Conservation (phyloP, 2,113 vertebrate genomes). For the Mesembrinibis cayennensis region DNA sequence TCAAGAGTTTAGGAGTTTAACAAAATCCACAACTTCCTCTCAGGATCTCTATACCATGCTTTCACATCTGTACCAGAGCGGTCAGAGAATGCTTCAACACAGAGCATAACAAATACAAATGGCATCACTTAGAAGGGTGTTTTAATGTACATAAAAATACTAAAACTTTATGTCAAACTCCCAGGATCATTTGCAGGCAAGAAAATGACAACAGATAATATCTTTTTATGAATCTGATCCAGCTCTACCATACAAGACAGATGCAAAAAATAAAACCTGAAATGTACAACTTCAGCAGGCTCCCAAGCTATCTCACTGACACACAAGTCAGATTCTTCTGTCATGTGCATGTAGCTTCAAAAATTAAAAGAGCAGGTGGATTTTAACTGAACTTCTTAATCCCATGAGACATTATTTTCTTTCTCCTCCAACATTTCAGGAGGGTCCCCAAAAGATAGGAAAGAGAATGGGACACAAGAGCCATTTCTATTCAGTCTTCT, state of each 20-base stretch:
- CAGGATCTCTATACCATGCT: background rate
- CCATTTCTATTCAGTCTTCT: constrained; percentile 1
- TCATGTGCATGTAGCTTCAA: background rate
- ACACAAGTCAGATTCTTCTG: background rate
- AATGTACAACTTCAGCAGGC: background rate
- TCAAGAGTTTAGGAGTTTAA: background rate
- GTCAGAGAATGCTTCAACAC: background rate
- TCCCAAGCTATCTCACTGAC: background rate
- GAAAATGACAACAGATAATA: background rate
- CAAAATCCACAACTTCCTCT: background rate
- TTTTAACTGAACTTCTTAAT: constrained; percentile 1
- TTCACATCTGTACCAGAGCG: background rate
- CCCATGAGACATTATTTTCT: background rate
- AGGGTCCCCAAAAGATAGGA: constrained; percentile 11
- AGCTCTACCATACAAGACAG: background rate
- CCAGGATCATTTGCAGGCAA: constrained; percentile 21
- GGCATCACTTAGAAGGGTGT: background rate
- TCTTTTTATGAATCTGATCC: background rate
- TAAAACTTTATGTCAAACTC: constrained; percentile 37
- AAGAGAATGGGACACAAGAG: constrained; percentile 50
- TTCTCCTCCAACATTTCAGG: constrained; percentile 24
- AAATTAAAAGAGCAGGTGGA: constrained; percentile 1
- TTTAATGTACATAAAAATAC: constrained; percentile 52
- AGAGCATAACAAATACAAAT: constrained; percentile 31
- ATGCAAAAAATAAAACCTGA: background rate